Base-by-base conservation (phyloP, 2,797 vertebrate genomes). In the Mus caroli region DNA sequence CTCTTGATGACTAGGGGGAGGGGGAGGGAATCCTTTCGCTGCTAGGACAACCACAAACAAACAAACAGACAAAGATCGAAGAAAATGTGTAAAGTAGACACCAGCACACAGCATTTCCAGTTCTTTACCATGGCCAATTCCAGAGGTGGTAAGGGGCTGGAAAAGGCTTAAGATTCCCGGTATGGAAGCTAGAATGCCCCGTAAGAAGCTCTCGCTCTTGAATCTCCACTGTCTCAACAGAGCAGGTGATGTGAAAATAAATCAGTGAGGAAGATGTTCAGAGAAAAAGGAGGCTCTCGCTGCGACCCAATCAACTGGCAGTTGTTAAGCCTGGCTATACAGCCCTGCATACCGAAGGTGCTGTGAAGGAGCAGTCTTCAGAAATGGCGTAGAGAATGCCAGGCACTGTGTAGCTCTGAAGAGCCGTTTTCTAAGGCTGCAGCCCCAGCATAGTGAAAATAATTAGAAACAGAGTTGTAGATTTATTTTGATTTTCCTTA, bases 391-490 rank as follows among this genome's bases (percentile, higher is more conserved):
- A 8, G 80, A 37, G 71, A 77, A 46, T 4, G 20, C 26, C n/a
- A 75, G 75, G 71, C 50, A 93, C 62, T 71, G 22, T n/a, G 19
- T 69, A 58, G 26, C 50, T 94, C 73, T 91, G 69, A 97, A 76
- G 77, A 3, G 88, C 78, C 19, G 9, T 92, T 95, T 96, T 95
- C 78, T 92, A 93, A 62, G 88, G 79, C 90, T 91, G 52, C 10
- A 80, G 43, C 88, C 87, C 88, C 52, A 94, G 79, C 83, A 80
- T 4, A 97, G 79, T 50, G 56, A 93, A 96, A 96, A 93, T 96
- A 97, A 96, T 94, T 95, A 89, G 96, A 73, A 96, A 92, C 86
- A 97, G 89, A 94, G 95, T 91, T 78, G 88, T 89, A 77, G n/a
- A 86, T 94, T 92, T 88, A n/a, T 67, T 90, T 97, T 94, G 76